Evolutionary conservation across 2,113 vertebrate genomes (phyloP).

Genomic region (Ageneiosus marmoratus): DNA sequence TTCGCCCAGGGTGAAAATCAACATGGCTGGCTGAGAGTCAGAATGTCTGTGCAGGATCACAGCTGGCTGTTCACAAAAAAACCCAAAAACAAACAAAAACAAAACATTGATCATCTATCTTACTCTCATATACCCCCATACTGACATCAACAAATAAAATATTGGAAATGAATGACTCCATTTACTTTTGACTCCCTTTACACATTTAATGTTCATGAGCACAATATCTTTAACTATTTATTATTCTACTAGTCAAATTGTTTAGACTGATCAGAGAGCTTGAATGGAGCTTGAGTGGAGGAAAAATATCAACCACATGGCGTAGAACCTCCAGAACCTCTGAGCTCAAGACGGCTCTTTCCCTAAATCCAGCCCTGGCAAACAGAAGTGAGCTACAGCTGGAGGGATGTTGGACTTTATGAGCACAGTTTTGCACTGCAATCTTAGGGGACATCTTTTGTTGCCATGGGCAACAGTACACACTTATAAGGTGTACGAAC

Average conservation of each 20-base stretch:
- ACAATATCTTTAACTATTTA: neutral
- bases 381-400: conserved; percentile 9
- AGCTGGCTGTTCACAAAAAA: neutral
- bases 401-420: conserved; percentile 17
- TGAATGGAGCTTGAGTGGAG: neutral
- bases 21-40: conserved; percentile 48
- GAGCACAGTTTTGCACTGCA: conserved; percentile 15
- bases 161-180: neutral
- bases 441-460: conserved; percentile 28
- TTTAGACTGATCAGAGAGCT: neutral
- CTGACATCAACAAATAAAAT: neutral
- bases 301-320: conserved; percentile 1
- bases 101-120: neutral
- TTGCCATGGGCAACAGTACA: conserved; percentile 10
- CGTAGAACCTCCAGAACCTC: conserved; percentile 16
- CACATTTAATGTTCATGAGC: neutral
- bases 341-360: neutral
- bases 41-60: neutral
- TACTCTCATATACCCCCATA: neutral
- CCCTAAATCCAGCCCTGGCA: conserved; percentile 9
- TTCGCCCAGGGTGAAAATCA: conserved; percentile 32
- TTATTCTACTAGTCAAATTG: neutral
- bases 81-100: neutral
- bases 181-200: neutral
- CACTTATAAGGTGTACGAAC: neutral